Evolutionary conservation across 2,888 invertebrate genomes (phyloP), one percentile per base, ranked within the genome.

Genomic region (Mayetiola destructor): DNA sequence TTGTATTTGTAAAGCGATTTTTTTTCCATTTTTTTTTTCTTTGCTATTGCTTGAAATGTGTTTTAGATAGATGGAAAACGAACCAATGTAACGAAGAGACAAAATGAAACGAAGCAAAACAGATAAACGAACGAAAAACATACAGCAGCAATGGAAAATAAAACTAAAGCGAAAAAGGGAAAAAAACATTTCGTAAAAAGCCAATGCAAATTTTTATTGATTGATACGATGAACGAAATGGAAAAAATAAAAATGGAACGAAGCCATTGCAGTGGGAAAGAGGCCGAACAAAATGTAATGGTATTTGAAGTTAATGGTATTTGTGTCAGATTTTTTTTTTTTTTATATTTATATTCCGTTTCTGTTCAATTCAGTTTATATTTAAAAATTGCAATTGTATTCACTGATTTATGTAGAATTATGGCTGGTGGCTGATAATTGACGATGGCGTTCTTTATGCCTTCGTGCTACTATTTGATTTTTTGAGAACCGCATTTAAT

Each of bases 151-250:
- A n/a, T n/a, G n/a, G n/a, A n/a, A n/a, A n/a, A n/a, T n/a, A n/a
- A n/a, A n/a, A n/a, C n/a, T n/a, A n/a, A n/a, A 40, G 40, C 3
- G 10, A 40, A 27, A 48, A 27, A 42, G 23, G n/a, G n/a, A 48
- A 16, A 48, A 27, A n/a, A 48, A 27, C 48, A 42, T 42, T n/a
- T n/a, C 14, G 23, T 42, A 27, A 48, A 48, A 48, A 48, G 48
- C 48, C 48, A 48, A 48, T 48, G 48, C 48, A 48, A 48, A 48
- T 48, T 48, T 48, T 48, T 48, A 48, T 48, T 48, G 48, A 48
- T 48, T 48, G 48, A 27, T 48, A 48, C 48, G 48, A 40, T 20
- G 18, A 48, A 27, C n/a, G 27, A 48, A 48, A 48, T 48, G 27
- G 27, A 27, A 27, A 48, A 48, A n/a, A n/a, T n/a, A n/a, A 48